A percentile compares a stretch with the other conserved stretches of the same genome.
Conservation (phyloP, 2,888 invertebrate genomes). For the Leptopilina myrica region DNA sequence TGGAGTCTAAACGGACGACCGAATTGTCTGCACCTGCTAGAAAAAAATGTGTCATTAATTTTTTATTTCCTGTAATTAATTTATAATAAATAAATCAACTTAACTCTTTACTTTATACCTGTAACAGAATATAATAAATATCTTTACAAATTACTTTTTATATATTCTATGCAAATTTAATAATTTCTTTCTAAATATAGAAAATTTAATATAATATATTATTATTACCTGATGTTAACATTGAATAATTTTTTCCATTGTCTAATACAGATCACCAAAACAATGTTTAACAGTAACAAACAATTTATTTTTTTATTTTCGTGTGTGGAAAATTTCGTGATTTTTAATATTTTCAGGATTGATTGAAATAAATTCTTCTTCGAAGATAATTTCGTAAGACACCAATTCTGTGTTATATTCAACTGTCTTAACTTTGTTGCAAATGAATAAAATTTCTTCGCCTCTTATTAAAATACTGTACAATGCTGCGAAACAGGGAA, state of each 20-base stretch:
- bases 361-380: not conserved
- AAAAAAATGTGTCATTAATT: no score
- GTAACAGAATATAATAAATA: no score
- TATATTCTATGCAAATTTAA: no score
- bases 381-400: not conserved
- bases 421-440: not conserved
- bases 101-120: no score
- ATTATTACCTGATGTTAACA: not conserved
- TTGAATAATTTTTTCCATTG: not conserved
- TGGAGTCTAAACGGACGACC: no score
- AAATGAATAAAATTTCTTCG: not conserved
- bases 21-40: no score
- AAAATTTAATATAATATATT: not conserved
- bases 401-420: not conserved
- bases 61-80: no score
- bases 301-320: not conserved
- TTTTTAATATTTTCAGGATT: not conserved
- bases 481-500: not conserved
- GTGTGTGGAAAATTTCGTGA: slow-evolving; percentile 1
- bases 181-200: not conserved
- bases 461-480: not conserved
- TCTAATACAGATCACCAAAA: not conserved
- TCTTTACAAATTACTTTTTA: no score
- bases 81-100: no score
- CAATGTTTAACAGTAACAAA: not conserved